Conservation (phyloP, 2,797 vertebrate species). For the Hemibagrus guttatus region DNA sequence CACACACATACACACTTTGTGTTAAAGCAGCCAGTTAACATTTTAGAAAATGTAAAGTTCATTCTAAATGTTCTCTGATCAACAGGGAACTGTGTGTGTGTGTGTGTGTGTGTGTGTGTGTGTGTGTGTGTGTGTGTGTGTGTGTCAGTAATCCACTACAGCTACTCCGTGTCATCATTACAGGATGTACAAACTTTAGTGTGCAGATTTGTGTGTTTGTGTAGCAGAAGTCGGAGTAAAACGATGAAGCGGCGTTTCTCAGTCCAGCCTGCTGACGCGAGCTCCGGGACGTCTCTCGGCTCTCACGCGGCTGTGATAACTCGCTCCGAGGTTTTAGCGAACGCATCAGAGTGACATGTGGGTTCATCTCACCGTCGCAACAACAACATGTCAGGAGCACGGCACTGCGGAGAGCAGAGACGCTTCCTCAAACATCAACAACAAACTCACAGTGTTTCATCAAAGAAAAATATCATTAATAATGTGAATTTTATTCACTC, state of each 20-base stretch:
- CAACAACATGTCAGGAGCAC: not conserved
- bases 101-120: not conserved
- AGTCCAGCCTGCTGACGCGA: not conserved
- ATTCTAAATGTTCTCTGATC: not conserved
- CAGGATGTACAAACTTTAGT: not conserved
- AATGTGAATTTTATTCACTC: no score
- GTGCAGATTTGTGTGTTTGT: not conserved
- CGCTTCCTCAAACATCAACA: not conserved
- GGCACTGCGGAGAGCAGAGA: not conserved
- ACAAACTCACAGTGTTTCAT: no score
- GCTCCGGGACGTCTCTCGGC: not conserved
- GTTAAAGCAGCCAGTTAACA: not conserved
- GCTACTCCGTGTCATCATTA: not conserved
- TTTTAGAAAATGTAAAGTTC: not conserved
- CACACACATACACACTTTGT: no score
- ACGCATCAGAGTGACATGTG: not conserved
- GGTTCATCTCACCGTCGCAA: not conserved
- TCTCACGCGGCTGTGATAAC: not conserved
- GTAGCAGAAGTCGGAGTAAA: not conserved
- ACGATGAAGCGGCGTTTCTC: constrained; percentile 13
- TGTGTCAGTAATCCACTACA: not conserved
- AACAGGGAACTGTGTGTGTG: not conserved
- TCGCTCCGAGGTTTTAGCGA: not conserved
- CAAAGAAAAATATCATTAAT: no score
- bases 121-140: not conserved